phyloP scores from a whole-genome alignment of 2,888 invertebrate species.

The Melanostoma scalare region DNA sequence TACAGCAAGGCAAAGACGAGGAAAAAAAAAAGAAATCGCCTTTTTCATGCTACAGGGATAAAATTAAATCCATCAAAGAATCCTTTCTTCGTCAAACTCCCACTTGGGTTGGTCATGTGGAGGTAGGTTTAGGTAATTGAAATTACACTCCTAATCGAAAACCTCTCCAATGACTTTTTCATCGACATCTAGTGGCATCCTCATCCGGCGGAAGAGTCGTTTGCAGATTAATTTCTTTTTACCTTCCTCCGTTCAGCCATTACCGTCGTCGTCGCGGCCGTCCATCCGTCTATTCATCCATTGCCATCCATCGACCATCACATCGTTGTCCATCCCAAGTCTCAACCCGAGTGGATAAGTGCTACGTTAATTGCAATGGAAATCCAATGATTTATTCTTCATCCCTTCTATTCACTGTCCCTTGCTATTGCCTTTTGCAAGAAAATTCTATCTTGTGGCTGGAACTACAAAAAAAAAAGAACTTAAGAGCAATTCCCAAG shows the following conservation, averaged over 20 bases:
- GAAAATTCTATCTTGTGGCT: conserved; percentile 30
- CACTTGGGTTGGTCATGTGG: conserved; percentile 44
- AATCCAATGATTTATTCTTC: conserved; percentile 71
- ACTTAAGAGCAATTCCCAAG: conserved; percentile 34
- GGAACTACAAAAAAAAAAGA: conserved; percentile 3
- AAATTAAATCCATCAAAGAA: conserved; percentile 54
- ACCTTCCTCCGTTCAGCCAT: conserved; percentile 7
- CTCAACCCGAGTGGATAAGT: conserved; percentile 62
- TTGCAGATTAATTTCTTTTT: conserved; percentile 45
- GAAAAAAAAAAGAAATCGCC: conserved; percentile 1
- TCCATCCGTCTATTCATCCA: conserved; percentile 18
- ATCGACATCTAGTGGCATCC: conserved; percentile 49
- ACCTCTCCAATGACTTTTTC: conserved; percentile 68
- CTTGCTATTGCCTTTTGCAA: conserved; percentile 24
- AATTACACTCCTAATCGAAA: conserved; percentile 72
- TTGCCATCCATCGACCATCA: conserved; percentile 35
- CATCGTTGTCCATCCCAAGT: conserved; percentile 49
- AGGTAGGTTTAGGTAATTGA: conserved; percentile 68
- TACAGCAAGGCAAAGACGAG: not conserved
- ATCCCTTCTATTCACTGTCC: conserved; percentile 39
- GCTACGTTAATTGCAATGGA: conserved; percentile 71
- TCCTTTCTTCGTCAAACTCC: not conserved
- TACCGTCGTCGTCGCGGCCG: not conserved
- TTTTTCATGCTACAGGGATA: conserved; percentile 24
- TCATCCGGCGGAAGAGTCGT: conserved; percentile 17